Base-by-base conservation (phyloP, 2,113 vertebrate species). In the Fregata magnificens region DNA sequence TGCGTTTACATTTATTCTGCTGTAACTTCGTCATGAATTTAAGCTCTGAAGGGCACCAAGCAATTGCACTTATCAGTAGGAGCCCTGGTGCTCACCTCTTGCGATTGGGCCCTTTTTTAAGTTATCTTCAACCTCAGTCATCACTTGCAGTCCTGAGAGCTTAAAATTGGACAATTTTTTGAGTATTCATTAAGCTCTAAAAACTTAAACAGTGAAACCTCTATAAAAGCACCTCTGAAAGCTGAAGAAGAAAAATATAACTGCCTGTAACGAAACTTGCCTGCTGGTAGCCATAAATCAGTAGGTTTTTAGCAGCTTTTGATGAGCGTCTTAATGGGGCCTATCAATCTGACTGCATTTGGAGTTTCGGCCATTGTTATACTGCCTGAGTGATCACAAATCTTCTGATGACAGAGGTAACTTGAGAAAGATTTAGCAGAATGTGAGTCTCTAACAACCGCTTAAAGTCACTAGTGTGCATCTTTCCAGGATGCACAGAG, bases 281-380 rank as follows among this genome's bases (percentile, higher is more conserved):
- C 81, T 95, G 86, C 53, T 87, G 66, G 62, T 72, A 84, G 71
- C 72, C 45, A 61, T 92, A 82, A 71, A 84, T 93, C 81, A 62
- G 44, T 66, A 61, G 66, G 49, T 19, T 95, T 92, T 95, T 78
- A 80, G 81, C 62, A 89, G 91, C 49, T 94, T 94, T 81, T 89
- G 93, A 91, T 87, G 77, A 89, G 58, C 2, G 1, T 85, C 56
- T 93, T 92, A 91, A 84, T 85, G 77, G 69, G 58, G 28, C 70
- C 83, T 89, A 53, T 95, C 93, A 89, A 9, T 89, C 83, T 70
- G 84, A 69, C 73, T 89, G 53, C 77, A 45, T 84, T 95, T 91
- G 47, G 78, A 65, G 47, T 76, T 91, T 88, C 92, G 76, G 53
- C 73, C 58, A 15, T 55, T 87, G 38, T 89, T 95, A 42, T 52